These are phyloP conservation scores for Pediacus dermestoides DNA, from an alignment of 2,888 invertebrate genomes.

Conservation along the genomic window DNA sequence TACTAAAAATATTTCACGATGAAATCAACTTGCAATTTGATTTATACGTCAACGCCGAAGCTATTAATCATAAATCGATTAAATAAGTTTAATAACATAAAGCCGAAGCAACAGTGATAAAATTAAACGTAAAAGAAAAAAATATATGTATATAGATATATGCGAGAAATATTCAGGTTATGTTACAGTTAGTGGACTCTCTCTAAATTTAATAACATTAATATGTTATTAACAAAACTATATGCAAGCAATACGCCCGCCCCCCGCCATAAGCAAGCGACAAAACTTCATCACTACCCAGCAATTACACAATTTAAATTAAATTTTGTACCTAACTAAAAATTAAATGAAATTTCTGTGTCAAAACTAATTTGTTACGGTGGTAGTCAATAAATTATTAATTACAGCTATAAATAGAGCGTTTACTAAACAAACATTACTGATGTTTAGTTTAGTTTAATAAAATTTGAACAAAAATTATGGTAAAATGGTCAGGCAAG, in stretches of 20 bases:
- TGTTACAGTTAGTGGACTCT: slow-evolving; percentile 6
- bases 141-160: not conserved
- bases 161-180: slow-evolving; percentile 8
- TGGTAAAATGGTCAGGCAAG: too few relatives aligned
- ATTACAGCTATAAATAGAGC: slow-evolving; percentile 12
- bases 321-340: slow-evolving; percentile 1
- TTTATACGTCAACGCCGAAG: too few relatives aligned
- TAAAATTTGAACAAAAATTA: slow-evolving; percentile 5
- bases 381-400: slow-evolving; percentile 12
- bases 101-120: slow-evolving; percentile 3
- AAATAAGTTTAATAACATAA: slow-evolving; percentile 1
- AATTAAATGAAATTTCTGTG: slow-evolving; percentile 9
- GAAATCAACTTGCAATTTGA: too few relatives aligned
- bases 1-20: too few relatives aligned
- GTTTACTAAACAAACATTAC: slow-evolving; percentile 9
- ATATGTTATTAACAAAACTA: slow-evolving; percentile 4
- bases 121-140: slow-evolving; percentile 1
- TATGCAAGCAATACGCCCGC: not conserved
- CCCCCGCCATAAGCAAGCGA: not conserved
- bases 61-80: slow-evolving; percentile 8
- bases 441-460: slow-evolving; percentile 1
- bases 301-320: slow-evolving; percentile 2
- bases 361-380: slow-evolving; percentile 11
- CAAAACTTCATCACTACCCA: too few relatives aligned
- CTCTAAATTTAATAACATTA: slow-evolving; percentile 6